Evolutionary conservation across 2,113 vertebrate genomes (phyloP), one percentile per base, ranked within the genome.

Genomic region (Symphodus melops): DNA sequence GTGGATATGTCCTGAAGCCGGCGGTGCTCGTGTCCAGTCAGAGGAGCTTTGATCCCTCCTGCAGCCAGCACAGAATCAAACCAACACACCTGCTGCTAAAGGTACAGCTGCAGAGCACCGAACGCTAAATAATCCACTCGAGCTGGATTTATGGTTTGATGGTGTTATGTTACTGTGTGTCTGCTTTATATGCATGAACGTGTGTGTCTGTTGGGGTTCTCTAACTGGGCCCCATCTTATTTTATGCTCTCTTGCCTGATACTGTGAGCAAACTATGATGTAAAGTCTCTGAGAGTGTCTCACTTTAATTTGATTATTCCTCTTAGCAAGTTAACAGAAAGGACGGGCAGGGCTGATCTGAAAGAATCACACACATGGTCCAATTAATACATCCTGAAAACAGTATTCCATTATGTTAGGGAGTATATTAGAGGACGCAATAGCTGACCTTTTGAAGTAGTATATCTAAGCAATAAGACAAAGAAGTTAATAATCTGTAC

Each of bases 1-100:
- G 94, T 72, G 96, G 96, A 13, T 97, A 96, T 5, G 0, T 96
- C 85, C 89, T 97, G 81, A 98, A 98, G 87, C 96, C 96, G 2
- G 20, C 72, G 0, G 94, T 95, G 70, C 68, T 97, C 84, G 92
- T 92, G 87, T 84, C 91, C 14, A 42, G 0, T 14, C 37, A 81
- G 3, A 79, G 68, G 36, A 55, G 55, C 0, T 97, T 95, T 80
- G 90, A 94, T 74, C 95, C 96, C 17, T 13, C 68, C 19, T 55
- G 72, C 8, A 54, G 76, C 23, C 63, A 54, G 28, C 77, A 5
- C 5, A 12, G 88, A 1, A 63, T 49, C 23, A 87, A 68, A 37
- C 94, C 95, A 33, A 33, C 92, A 69, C 88, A 88, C 56, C 85
- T 97, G 80, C 64, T 90, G 51, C 77, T 94, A 42, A 91, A 91